Conservation (phyloP, 2,113 vertebrate species). For the Gymnogyps californianus region DNA sequence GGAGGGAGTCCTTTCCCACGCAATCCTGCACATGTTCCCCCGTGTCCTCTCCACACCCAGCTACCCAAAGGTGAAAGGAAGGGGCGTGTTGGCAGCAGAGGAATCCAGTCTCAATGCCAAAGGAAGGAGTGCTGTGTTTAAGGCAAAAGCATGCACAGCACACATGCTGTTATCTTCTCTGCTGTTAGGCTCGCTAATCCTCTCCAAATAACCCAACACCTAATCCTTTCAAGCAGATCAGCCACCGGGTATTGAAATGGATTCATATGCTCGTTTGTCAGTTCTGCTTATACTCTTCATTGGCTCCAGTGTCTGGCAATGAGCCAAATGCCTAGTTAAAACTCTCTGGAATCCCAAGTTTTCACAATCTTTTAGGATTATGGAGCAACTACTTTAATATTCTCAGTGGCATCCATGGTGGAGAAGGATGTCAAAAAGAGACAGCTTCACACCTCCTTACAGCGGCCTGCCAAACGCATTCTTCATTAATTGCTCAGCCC, state of each 20-base stretch:
- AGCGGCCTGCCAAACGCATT: neutral
- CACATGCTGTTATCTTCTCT: neutral
- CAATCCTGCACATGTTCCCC: neutral
- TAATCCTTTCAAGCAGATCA: constrained; percentile 45
- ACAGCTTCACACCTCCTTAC: neutral
- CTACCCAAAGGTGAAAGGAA: neutral
- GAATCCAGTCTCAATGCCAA: neutral
- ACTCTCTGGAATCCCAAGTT: neutral
- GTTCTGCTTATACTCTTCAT: neutral
- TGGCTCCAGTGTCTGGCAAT: neutral
- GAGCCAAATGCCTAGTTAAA: neutral
- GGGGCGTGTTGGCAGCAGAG: neutral
- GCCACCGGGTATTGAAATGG: neutral
- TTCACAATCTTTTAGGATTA: neutral
- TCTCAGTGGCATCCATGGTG: neutral
- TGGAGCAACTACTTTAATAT: neutral
- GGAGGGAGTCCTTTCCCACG: neutral
- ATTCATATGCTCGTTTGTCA: neutral
- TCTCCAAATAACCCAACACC: neutral
- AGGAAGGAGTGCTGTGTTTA: neutral
- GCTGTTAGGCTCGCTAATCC: neutral
- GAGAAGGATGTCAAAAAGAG: neutral
- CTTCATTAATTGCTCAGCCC: neutral
- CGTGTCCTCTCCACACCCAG: neutral
- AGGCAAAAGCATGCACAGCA: neutral